These are phyloP conservation scores for Babyrousa celebensis DNA, from an alignment of 2,797 vertebrate species.

Conservation along the genomic window DNA sequence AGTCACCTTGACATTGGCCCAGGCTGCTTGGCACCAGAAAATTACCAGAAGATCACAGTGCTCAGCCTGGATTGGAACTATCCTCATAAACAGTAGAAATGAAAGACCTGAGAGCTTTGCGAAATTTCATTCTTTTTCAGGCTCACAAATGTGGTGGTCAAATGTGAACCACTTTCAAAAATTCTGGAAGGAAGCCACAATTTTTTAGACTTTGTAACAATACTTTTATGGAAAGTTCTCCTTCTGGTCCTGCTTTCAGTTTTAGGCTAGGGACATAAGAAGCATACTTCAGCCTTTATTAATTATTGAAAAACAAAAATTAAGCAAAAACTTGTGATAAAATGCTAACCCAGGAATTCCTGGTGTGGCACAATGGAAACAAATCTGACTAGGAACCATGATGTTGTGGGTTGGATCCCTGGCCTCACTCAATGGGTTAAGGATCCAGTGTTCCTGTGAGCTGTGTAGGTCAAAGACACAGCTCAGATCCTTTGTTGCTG, in stretches of 20 bases:
- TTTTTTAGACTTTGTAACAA: background rate
- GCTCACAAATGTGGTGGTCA: background rate
- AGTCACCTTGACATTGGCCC: slow-evolving; percentile 80
- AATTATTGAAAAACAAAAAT: background rate
- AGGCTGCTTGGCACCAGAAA: slow-evolving; percentile 45
- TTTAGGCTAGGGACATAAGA: background rate
- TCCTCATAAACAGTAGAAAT: slow-evolving; percentile 45
- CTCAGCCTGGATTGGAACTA: slow-evolving; percentile 40
- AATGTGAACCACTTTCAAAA: slow-evolving; percentile 46
- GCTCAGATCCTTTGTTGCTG: too few relatives aligned
- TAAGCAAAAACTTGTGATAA: background rate
- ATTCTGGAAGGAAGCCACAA: background rate
- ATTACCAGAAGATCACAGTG: slow-evolving; percentile 71
- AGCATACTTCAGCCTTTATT: background rate
- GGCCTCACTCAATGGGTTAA: too few relatives aligned
- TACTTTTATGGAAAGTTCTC: background rate
- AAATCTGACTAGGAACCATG: too few relatives aligned
- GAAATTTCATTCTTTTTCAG: slow-evolving; percentile 49
- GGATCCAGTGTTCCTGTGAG: too few relatives aligned
- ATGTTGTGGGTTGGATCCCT: too few relatives aligned
- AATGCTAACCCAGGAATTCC: background rate
- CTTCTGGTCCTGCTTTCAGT: background rate
- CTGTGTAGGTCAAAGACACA: too few relatives aligned
- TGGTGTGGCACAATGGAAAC: too few relatives aligned
- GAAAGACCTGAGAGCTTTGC: slow-evolving; percentile 32